Percentiles rank a stretch among this genome's conserved stretches.
These are phyloP conservation scores for Apoda limacodes DNA, from an alignment of 2,888 invertebrate genomes.

Conservation along the genomic window DNA sequence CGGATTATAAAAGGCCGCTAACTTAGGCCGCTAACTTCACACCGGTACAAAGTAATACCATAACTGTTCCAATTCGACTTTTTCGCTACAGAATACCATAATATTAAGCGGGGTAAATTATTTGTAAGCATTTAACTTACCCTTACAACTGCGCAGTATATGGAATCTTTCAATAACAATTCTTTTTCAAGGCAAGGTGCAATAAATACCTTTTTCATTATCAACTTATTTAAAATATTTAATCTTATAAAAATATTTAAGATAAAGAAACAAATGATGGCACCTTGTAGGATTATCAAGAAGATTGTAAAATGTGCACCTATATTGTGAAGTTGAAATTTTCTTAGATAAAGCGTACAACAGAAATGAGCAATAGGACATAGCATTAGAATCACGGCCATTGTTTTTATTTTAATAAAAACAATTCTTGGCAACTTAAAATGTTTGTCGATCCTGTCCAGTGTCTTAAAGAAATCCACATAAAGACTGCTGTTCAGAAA, in stretches of 20 bases:
- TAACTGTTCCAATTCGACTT: no score
- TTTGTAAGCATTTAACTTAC: slow-evolving; percentile 23
- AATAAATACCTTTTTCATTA: slow-evolving; percentile 24
- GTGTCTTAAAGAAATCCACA: slow-evolving; percentile 28
- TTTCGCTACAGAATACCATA: no score
- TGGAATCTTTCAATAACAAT: slow-evolving; percentile 22
- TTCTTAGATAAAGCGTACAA: slow-evolving; percentile 22
- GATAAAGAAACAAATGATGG: slow-evolving; percentile 27
- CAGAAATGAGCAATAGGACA: slow-evolving; percentile 22
- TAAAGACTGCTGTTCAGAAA: slow-evolving; percentile 27
- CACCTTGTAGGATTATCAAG: slow-evolving; percentile 32
- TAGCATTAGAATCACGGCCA: slow-evolving; percentile 23
- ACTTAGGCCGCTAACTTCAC: no score
- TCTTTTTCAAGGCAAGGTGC: slow-evolving; percentile 17
- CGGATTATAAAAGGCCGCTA: no score
- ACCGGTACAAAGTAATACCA: no score
- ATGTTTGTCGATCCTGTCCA: slow-evolving; percentile 31
- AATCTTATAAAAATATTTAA: slow-evolving; percentile 29
- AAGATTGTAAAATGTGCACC: slow-evolving; percentile 26
- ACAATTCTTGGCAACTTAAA: slow-evolving; percentile 22
- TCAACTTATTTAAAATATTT: slow-evolving; percentile 27
- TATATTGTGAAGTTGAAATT: slow-evolving; percentile 28
- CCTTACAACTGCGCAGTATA: slow-evolving; percentile 20
- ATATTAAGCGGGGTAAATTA: no score
- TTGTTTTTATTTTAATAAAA: slow-evolving; percentile 23